Conservation (phyloP, 2,888 invertebrate genomes). For the Eilema sororculum region DNA sequence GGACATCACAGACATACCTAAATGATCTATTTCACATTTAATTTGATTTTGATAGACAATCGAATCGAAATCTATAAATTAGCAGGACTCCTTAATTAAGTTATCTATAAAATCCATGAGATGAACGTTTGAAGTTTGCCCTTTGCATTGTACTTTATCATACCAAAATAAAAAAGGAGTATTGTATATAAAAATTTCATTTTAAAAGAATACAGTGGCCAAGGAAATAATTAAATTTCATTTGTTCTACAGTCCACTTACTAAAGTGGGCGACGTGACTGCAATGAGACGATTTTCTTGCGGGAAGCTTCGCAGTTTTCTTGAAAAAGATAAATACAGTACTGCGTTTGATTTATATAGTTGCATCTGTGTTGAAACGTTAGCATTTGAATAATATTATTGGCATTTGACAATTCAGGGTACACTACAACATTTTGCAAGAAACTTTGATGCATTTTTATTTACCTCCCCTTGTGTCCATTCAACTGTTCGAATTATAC, state of each 20-base stretch:
- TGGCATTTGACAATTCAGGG: neutral
- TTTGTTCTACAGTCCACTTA: slow-evolving; percentile 49
- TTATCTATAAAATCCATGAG: too few species aligned
- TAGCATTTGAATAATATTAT: neutral
- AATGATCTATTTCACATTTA: too few species aligned
- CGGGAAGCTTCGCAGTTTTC: slow-evolving; percentile 28
- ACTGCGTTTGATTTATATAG: neutral
- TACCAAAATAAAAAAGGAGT: too few species aligned
- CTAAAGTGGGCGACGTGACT: slow-evolving; percentile 48
- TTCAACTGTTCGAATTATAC: too few species aligned
- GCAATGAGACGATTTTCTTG: slow-evolving; percentile 34
- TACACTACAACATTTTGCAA: neutral
- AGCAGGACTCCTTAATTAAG: too few species aligned
- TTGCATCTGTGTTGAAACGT: neutral
- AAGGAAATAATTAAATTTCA: slow-evolving; percentile 49
- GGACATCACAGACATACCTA: too few species aligned
- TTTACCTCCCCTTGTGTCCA: neutral
- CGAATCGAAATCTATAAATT: too few species aligned
- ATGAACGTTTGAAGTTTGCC: too few species aligned
- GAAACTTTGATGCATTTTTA: neutral
- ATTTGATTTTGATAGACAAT: too few species aligned
- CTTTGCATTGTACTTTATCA: too few species aligned
- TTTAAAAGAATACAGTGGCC: slow-evolving; percentile 27
- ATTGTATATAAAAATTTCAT: slow-evolving; percentile 13
- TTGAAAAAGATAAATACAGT: slow-evolving; percentile 3